A percentile compares a stretch with the other conserved stretches of the same genome.
Conservation (phyloP, 2,113 vertebrate species). For the Melozone crissalis region DNA sequence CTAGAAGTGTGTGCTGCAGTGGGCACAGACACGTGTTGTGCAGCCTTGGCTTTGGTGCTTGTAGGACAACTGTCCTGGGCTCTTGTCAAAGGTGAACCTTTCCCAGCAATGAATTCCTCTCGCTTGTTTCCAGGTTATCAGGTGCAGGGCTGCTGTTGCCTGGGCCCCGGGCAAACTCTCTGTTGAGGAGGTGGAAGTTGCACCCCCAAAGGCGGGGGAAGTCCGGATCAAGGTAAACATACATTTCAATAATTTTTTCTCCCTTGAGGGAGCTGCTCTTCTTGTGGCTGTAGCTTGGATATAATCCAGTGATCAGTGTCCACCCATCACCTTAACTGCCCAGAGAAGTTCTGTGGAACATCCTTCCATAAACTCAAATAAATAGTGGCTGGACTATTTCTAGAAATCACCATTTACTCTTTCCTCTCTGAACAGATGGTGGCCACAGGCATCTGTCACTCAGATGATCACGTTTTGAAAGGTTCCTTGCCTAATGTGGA, state of each 20-base stretch:
- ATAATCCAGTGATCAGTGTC: not conserved
- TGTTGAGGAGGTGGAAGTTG: not conserved
- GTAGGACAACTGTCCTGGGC: not conserved
- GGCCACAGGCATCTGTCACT: not conserved
- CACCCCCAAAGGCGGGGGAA: not conserved
- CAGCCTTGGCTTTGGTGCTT: not conserved
- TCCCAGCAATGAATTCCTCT: not conserved
- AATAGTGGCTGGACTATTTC: not conserved
- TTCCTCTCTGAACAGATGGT: not conserved
- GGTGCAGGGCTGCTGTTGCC: not conserved
- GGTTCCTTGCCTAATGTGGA: not conserved
- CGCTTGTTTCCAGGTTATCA: not conserved
- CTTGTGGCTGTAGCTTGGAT: not conserved
- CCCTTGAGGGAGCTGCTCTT: too few species aligned
- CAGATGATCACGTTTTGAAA: not conserved
- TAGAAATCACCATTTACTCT: not conserved
- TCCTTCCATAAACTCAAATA: too few species aligned
- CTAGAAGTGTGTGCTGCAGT: too few species aligned
- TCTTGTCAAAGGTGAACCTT: not conserved
- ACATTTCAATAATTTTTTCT: not conserved
- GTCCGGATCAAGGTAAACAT: not conserved
- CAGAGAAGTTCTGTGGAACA: not conserved
- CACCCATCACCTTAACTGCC: not conserved
- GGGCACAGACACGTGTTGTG: not conserved
- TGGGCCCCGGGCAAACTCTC: not conserved